phyloP scores from a whole-genome alignment of 2,113 vertebrate species.

The Telmatochromis bifrenatus region DNA sequence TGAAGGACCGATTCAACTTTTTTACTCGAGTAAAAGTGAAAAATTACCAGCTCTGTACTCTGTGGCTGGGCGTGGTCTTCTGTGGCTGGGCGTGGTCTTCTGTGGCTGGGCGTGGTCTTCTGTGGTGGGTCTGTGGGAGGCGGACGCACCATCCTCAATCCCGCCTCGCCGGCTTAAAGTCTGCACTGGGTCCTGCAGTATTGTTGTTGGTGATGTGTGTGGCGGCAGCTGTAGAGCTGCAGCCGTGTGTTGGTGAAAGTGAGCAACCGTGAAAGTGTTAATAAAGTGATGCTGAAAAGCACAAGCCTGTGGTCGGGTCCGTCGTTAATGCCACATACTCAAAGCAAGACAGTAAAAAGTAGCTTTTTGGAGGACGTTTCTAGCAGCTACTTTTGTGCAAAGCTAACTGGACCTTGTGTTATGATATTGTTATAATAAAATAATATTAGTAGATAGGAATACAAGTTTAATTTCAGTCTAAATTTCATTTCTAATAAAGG shows the following conservation, averaged over 20 bases:
- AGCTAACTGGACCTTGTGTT: background rate
- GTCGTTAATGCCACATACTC: accelerated
- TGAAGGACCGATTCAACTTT: background rate
- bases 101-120: background rate
- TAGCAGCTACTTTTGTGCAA: background rate
- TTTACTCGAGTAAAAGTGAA: background rate
- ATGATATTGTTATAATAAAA: accelerated
- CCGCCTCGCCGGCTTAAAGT: background rate
- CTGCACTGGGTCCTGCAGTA: background rate
- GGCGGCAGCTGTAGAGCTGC: background rate
- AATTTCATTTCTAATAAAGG: background rate
- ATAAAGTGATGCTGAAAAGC: background rate
- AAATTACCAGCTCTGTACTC: background rate
- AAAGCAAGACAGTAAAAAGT: background rate
- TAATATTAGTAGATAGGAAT: background rate
- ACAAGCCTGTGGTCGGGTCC: accelerated
- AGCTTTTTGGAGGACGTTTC: background rate
- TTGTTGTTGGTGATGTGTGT: background rate
- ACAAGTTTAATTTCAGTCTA: background rate
- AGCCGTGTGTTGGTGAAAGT: background rate
- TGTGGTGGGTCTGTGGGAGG: background rate
- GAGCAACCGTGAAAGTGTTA: background rate
- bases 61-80: background rate
- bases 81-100: background rate
- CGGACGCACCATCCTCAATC: background rate